These are phyloP conservation scores for Motacilla alba DNA, from an alignment of 2,113 vertebrate species.

Conservation along the genomic window DNA sequence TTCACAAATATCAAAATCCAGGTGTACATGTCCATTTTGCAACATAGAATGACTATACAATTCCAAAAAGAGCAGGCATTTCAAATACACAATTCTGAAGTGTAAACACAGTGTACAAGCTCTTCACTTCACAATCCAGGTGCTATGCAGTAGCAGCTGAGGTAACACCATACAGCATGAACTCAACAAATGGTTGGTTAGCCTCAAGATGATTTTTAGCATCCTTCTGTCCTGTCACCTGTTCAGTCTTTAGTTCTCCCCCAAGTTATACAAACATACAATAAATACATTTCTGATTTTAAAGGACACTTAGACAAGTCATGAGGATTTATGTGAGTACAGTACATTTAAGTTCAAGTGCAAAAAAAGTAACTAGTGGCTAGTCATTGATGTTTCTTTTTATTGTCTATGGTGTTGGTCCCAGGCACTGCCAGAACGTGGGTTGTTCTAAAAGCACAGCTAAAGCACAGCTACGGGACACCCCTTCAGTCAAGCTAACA, in stretches of 20 bases:
- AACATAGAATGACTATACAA: conserved; percentile 59
- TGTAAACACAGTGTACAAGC: conserved; percentile 71
- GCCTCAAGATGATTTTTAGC: conserved; percentile 31
- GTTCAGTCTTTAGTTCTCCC: conserved; percentile 19
- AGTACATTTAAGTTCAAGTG: conserved; percentile 79
- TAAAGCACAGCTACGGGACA: background rate
- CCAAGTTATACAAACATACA: conserved; percentile 63
- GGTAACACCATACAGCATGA: conserved; percentile 6
- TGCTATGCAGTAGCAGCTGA: conserved; percentile 64
- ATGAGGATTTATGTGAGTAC: conserved; percentile 75
- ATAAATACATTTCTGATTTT: conserved; percentile 78
- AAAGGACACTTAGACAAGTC: conserved; percentile 82
- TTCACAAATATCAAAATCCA: conserved; percentile 71
- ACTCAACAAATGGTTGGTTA: conserved; percentile 11
- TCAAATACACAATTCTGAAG: conserved; percentile 58
- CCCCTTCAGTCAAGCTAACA: background rate
- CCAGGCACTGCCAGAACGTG: conserved; percentile 18
- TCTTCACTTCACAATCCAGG: conserved; percentile 45
- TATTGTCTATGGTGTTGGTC: conserved; percentile 60
- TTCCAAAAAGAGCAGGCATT: conserved; percentile 73
- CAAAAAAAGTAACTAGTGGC: conserved; percentile 74
- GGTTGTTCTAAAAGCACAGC: background rate
- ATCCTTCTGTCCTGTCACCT: conserved; percentile 48
- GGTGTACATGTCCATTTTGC: conserved; percentile 61
- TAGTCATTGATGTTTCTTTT: conserved; percentile 33